These are phyloP conservation scores for Parasteatoda tepidariorum DNA, from an alignment of 1,140 invertebrate species.

Conservation along the genomic window DNA sequence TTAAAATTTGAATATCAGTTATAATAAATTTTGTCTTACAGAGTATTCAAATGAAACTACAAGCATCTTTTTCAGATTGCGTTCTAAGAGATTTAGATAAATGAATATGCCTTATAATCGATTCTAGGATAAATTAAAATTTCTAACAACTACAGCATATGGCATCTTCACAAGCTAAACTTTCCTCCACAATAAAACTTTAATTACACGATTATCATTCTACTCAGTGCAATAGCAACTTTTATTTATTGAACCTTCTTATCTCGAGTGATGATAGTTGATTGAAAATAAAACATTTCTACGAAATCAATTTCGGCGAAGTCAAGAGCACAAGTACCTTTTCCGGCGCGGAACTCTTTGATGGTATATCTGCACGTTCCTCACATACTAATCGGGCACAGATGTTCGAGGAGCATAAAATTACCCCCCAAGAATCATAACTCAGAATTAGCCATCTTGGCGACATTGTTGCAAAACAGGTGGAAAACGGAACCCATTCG, in stretches of 20 bases:
- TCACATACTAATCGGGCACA: conserved; percentile 19
- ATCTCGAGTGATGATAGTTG: not conserved
- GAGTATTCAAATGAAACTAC: too few species aligned
- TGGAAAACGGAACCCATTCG: not conserved
- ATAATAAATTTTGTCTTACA: too few species aligned
- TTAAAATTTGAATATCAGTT: too few species aligned
- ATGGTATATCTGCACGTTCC: not conserved
- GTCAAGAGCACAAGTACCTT: not conserved
- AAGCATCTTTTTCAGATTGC: too few species aligned
- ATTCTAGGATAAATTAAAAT: too few species aligned
- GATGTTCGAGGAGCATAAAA: conserved; percentile 47
- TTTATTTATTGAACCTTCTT: not conserved
- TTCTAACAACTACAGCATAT: too few species aligned
- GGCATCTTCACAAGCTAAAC: too few species aligned
- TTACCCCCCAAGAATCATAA: not conserved
- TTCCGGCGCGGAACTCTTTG: not conserved
- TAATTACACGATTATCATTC: too few species aligned
- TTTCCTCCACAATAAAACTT: too few species aligned
- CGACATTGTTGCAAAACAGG: not conserved
- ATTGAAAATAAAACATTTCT: not conserved
- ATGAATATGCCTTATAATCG: too few species aligned
- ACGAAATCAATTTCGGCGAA: not conserved
- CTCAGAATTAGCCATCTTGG: not conserved
- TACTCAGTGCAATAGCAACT: too few species aligned
- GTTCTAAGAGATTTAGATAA: too few species aligned